A percentile compares a stretch with the other conserved stretches of the same genome.
phyloP scores from a whole-genome alignment of 2,797 vertebrate species.

The Typhlichthys eigenmanni region DNA sequence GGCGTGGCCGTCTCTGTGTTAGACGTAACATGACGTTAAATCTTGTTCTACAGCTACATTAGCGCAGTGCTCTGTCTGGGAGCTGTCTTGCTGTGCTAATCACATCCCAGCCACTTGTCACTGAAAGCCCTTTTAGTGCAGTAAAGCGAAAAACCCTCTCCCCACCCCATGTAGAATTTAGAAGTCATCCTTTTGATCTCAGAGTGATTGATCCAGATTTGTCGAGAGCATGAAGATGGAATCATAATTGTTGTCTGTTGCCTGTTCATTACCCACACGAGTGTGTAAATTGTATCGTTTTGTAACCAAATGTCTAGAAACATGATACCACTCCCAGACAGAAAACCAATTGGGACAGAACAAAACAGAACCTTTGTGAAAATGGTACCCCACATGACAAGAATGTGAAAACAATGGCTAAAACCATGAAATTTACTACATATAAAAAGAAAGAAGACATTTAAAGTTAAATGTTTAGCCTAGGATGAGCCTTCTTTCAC shows the following conservation, averaged over 20 bases:
- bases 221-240: not conserved
- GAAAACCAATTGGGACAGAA: too few species aligned
- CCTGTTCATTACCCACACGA: too few species aligned
- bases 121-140: constrained; percentile 42
- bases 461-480: too few species aligned
- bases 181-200: constrained; percentile 58
- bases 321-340: too few species aligned
- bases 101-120: constrained; percentile 48
- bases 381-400: too few species aligned
- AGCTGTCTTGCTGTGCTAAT: constrained; percentile 66
- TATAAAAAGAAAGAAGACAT: too few species aligned
- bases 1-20: constrained; percentile 48
- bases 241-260: not conserved
- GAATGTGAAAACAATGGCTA: too few species aligned
- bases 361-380: too few species aligned
- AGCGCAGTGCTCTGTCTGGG: constrained; percentile 52
- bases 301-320: too few species aligned
- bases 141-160: constrained; percentile 36
- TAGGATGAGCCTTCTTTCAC: too few species aligned
- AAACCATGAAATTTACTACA: too few species aligned
- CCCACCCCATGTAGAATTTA: constrained; percentile 31
- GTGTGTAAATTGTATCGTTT: too few species aligned
- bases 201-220: not conserved
- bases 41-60: constrained; percentile 70
- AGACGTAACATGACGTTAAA: constrained; percentile 72